These are phyloP conservation scores for Chromis chromis DNA, from an alignment of 2,797 vertebrate species.

Conservation along the genomic window DNA sequence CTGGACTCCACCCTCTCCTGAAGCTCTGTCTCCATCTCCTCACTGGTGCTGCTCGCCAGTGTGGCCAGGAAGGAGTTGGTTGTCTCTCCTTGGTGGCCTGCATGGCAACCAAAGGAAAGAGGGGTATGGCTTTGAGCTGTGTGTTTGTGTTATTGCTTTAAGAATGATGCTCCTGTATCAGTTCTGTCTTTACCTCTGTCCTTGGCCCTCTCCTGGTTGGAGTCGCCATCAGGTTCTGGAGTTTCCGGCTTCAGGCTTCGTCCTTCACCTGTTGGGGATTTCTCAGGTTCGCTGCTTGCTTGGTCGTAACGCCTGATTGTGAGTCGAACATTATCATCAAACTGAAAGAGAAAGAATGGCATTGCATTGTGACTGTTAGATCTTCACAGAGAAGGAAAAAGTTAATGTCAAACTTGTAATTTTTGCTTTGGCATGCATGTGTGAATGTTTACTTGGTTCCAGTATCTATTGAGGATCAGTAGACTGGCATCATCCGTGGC, in stretches of 20 bases:
- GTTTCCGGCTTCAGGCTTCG: constrained; percentile 93
- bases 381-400: background rate
- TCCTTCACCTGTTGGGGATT: constrained; percentile 88
- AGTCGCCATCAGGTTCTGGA: constrained; percentile 97
- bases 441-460: constrained; percentile 91
- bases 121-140: background rate
- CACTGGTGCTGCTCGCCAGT: constrained; percentile 95
- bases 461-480: constrained; percentile 96
- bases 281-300: constrained; percentile 87
- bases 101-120: constrained; percentile 2
- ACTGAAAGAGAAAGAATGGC: constrained; percentile 77
- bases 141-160: background rate
- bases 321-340: constrained; percentile 94
- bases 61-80: constrained; percentile 94
- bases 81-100: constrained; percentile 85
- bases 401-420: background rate
- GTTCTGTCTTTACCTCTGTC: constrained; percentile 83
- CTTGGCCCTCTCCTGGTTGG: constrained; percentile 94
- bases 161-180: background rate
- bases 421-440: background rate
- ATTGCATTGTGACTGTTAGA: background rate
- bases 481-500: constrained; percentile 96
- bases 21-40: constrained; percentile 96
- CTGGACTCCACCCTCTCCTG: constrained; percentile 95
- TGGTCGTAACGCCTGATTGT: constrained; percentile 90